These are phyloP conservation scores for Pleuronectes platessa DNA, from an alignment of 2,113 vertebrate genomes.

Conservation along the genomic window DNA sequence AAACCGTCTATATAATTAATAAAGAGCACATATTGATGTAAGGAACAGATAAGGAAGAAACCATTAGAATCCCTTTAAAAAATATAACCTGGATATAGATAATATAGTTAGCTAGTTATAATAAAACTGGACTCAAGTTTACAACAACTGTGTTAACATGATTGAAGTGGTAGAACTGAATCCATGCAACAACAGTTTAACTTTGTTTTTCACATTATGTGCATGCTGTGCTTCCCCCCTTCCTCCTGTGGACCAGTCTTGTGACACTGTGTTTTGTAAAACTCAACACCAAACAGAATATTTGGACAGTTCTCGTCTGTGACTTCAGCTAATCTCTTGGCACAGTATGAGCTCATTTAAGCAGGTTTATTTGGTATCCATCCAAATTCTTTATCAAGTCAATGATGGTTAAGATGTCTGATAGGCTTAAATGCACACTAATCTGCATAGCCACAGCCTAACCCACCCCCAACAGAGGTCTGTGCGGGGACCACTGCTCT, in stretches of 20 bases:
- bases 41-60: too few species aligned
- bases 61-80: not conserved
- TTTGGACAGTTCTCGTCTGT: not conserved
- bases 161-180: not conserved
- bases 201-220: not conserved
- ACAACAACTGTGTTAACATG: not conserved
- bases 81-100: not conserved
- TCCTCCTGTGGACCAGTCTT: not conserved
- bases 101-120: too few species aligned
- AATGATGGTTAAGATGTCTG: conserved; percentile 52
- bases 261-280: not conserved
- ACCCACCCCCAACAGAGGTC: not conserved
- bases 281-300: not conserved
- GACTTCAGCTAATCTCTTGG: not conserved
- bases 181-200: not conserved
- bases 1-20: not conserved
- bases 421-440: conserved; percentile 51
- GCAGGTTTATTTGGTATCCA: conserved; percentile 5
- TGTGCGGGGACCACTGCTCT: not conserved
- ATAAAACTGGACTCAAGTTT: too few species aligned
- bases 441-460: conserved; percentile 10
- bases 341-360: conserved; percentile 33
- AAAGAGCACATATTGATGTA: too few species aligned
- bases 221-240: not conserved
- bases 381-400: conserved; percentile 32